Conservation (phyloP, 2,797 vertebrate species). For the Leptodactylus fallax region DNA sequence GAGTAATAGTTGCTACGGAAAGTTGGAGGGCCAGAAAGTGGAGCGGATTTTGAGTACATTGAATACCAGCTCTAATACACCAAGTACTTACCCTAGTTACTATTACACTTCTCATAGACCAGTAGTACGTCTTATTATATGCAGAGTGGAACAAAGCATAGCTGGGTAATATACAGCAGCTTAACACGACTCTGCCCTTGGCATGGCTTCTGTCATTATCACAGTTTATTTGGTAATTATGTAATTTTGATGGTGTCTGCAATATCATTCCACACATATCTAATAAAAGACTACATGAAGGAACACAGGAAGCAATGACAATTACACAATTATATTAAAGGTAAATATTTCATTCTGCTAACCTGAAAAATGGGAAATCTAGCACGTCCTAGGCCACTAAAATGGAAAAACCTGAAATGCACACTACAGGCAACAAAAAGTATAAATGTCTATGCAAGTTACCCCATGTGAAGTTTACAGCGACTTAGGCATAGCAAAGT, state of each 20-base stretch:
- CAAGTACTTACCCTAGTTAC: too few relatives aligned
- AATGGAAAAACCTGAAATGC: background rate
- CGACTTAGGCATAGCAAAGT: background rate
- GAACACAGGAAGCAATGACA: background rate
- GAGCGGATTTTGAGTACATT: too few relatives aligned
- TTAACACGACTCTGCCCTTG: background rate
- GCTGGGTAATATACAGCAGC: background rate
- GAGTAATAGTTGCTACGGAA: too few relatives aligned
- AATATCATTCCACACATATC: background rate
- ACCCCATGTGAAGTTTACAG: too few relatives aligned
- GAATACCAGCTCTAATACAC: too few relatives aligned
- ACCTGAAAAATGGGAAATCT: background rate
- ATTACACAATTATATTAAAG: background rate
- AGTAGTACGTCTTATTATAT: background rate
- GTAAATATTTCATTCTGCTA: background rate
- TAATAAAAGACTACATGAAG: background rate
- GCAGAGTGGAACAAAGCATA: background rate
- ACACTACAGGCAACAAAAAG: background rate
- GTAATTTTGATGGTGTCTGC: background rate
- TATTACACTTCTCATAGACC: background rate
- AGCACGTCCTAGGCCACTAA: background rate
- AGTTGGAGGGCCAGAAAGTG: too few relatives aligned
- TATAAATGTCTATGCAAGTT: background rate
- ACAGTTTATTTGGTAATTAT: background rate
- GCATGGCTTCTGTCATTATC: background rate